Percentiles rank a stretch among this genome's conserved stretches.
Conservation (phyloP, 2,888 invertebrate genomes). For the Thelaira solivaga region DNA sequence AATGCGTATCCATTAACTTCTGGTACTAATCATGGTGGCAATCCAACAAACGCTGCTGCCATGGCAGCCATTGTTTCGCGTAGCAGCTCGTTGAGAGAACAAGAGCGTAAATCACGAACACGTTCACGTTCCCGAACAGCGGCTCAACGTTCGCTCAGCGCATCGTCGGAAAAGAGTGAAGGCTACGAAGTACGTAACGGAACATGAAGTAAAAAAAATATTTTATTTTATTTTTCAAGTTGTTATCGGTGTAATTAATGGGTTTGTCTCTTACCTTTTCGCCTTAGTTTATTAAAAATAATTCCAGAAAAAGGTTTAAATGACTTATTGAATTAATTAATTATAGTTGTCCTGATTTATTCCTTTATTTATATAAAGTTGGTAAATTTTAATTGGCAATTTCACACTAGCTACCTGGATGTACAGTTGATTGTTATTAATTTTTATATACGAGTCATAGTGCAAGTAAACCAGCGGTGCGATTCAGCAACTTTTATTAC, state of each 20-base stretch:
- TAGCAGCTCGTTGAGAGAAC: constrained; percentile 76
- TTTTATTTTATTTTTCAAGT: background rate
- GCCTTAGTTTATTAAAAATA: too few relatives aligned
- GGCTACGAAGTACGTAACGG: constrained; percentile 87
- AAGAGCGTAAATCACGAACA: constrained; percentile 77
- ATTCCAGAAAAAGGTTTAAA: too few relatives aligned
- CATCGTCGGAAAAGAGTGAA: constrained; percentile 86
- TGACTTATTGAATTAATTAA: too few relatives aligned
- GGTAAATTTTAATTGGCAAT: too few relatives aligned
- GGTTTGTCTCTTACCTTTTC: background rate
- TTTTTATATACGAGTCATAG: too few relatives aligned
- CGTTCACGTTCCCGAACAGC: constrained; percentile 74
- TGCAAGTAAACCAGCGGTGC: too few relatives aligned
- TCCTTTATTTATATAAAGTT: too few relatives aligned
- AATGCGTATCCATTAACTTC: constrained; percentile 64
- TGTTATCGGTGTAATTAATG: background rate
- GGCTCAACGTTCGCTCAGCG: constrained; percentile 80
- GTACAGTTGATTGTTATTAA: too few relatives aligned
- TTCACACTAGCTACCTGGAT: too few relatives aligned
- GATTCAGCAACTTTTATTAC: too few relatives aligned
- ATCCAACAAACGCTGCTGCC: constrained; percentile 69
- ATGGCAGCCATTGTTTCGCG: constrained; percentile 75
- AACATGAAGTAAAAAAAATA: background rate
- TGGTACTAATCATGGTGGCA: constrained; percentile 47
- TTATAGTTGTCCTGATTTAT: too few relatives aligned